Percentiles rank a stretch among this genome's conserved stretches.
phyloP scores from a whole-genome alignment of 1,140 invertebrate species.

The Pseudomyrmex pallidus region DNA sequence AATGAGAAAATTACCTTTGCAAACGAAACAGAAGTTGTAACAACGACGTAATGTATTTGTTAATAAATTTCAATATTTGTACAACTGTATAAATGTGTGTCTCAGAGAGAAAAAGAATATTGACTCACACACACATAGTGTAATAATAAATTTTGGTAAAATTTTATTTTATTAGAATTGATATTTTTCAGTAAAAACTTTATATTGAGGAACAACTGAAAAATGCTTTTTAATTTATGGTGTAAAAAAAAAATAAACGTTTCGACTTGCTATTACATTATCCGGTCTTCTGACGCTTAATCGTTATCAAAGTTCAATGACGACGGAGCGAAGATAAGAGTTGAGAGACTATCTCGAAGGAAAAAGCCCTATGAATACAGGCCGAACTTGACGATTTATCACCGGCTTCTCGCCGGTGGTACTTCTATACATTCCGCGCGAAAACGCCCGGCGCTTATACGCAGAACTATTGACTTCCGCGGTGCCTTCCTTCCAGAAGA shows the following conservation, averaged over 20 bases:
- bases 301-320: constrained; percentile 58
- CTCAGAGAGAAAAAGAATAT: too few relatives aligned
- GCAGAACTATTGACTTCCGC: constrained; percentile 60
- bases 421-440: constrained; percentile 25
- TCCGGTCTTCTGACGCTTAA: constrained; percentile 3
- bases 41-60: not conserved
- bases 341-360: constrained; percentile 8
- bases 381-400: constrained; percentile 70
- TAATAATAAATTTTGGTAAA: too few relatives aligned
- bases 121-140: too few relatives aligned
- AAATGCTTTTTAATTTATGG: too few relatives aligned
- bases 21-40: not conserved
- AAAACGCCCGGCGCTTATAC: constrained; percentile 42
- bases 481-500: not conserved
- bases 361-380: constrained; percentile 66
- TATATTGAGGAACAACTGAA: not conserved
- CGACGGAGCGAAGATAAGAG: constrained; percentile 32
- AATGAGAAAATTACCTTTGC: constrained; percentile 18
- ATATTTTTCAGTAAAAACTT: not conserved
- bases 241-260: constrained; percentile 34
- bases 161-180: not conserved
- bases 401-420: constrained; percentile 26
- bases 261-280: constrained; percentile 24
- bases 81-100: too few relatives aligned
- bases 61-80: not conserved